Evolutionary conservation across 2,797 vertebrate genomes (phyloP).

Genomic region (Molothrus ater): DNA sequence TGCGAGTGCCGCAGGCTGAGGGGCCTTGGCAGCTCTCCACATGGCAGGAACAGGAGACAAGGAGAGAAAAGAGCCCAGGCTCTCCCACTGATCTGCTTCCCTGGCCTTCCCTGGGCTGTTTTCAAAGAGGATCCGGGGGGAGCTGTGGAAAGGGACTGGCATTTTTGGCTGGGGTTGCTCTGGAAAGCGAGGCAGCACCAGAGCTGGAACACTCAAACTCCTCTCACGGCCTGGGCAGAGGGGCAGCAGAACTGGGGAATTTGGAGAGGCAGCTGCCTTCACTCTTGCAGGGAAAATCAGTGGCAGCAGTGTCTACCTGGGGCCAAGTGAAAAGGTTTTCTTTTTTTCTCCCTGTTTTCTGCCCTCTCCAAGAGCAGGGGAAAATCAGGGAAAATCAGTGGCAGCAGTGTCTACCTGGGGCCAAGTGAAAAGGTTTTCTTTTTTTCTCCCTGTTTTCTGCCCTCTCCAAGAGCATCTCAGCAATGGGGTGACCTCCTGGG

Average conservation of each 20-base stretch:
- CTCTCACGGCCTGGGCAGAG: background rate
- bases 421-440: background rate
- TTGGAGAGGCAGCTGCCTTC: background rate
- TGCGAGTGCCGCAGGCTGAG: slow-evolving; percentile 40
- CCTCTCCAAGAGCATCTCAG: background rate
- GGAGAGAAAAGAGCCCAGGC: background rate
- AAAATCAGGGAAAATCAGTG: background rate
- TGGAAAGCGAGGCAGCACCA: rapidly evolving
- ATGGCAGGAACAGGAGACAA: background rate
- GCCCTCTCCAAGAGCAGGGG: background rate
- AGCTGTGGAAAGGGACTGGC: background rate
- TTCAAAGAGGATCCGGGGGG: background rate
- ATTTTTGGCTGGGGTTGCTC: background rate
- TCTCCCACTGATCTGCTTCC: background rate
- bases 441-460: background rate
- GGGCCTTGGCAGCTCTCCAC: slow-evolving; percentile 35
- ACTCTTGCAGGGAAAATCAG: rapidly evolving
- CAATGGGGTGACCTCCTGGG: background rate
- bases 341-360: background rate
- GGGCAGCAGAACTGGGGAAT: background rate
- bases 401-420: background rate
- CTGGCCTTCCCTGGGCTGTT: background rate
- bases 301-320: background rate
- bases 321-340: background rate
- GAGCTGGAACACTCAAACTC: background rate